Conservation (phyloP, 2,888 invertebrate genomes). For the Lumbricus terrestris region DNA sequence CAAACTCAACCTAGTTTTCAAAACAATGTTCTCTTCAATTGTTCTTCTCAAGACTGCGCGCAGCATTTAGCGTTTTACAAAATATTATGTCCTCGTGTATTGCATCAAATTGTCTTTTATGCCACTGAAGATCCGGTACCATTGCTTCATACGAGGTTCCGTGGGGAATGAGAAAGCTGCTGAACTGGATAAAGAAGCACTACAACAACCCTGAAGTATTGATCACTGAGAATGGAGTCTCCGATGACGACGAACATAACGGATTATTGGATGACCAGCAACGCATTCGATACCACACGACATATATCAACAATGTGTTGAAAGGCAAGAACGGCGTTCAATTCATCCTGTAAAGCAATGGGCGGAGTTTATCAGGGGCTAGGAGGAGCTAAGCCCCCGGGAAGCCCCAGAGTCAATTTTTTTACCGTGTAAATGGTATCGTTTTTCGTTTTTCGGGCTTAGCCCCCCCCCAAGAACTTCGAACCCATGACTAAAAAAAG, state of each 20-base stretch:
- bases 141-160: slow-evolving; percentile 36
- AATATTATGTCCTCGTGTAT: too few relatives aligned
- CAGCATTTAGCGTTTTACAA: too few relatives aligned
- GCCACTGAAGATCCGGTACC: slow-evolving; percentile 18
- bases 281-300: slow-evolving; percentile 47
- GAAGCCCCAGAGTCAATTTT: too few relatives aligned
- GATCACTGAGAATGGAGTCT: slow-evolving; percentile 40
- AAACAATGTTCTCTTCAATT: too few relatives aligned
- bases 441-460: too few relatives aligned
- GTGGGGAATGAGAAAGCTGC: slow-evolving; percentile 34
- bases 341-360: background rate
- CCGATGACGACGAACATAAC: slow-evolving; percentile 41
- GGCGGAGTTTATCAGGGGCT: too few relatives aligned
- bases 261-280: slow-evolving; percentile 45
- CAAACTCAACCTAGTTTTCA: too few relatives aligned
- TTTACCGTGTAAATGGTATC: too few relatives aligned
- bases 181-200: slow-evolving; percentile 35
- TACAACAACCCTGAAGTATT: slow-evolving; percentile 36
- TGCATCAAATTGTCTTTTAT: background rate
- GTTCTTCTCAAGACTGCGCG: too few relatives aligned
- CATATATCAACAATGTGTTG: slow-evolving; percentile 52
- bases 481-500: too few relatives aligned
- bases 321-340: slow-evolving; percentile 48
- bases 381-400: too few relatives aligned
- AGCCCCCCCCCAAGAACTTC: too few relatives aligned